phyloP scores from a whole-genome alignment of 1,140 invertebrate species.

The Pseudomyrmex dendroicus region DNA sequence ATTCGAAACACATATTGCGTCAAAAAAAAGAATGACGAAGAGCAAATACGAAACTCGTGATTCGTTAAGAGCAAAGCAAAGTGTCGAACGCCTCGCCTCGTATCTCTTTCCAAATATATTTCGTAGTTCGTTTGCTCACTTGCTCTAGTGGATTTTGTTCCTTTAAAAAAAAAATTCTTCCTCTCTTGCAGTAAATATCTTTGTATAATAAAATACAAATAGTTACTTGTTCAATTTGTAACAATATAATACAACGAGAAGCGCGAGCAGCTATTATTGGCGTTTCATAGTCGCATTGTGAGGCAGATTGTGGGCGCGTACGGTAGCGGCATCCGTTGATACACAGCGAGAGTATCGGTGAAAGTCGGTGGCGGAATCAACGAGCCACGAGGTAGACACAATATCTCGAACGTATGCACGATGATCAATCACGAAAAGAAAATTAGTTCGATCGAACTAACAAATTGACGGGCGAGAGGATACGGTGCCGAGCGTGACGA shows the following conservation, averaged over 20 bases:
- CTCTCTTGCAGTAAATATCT: too few species aligned
- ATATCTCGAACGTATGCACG: background rate
- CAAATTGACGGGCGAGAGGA: background rate
- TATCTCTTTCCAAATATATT: background rate
- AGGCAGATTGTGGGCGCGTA: background rate
- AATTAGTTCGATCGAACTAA: conserved; percentile 20
- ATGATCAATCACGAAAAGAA: conserved; percentile 34
- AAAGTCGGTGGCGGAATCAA: conserved; percentile 17
- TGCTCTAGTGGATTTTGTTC: background rate
- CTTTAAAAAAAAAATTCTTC: too few species aligned
- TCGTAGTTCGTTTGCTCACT: background rate
- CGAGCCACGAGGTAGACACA: background rate
- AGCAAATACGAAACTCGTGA: background rate
- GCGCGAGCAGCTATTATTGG: background rate
- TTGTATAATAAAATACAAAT: too few species aligned
- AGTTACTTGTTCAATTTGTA: background rate
- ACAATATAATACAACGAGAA: background rate
- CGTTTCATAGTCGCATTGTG: background rate
- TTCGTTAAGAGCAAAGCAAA: background rate
- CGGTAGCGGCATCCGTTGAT: background rate
- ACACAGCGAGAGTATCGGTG: conserved; percentile 13
- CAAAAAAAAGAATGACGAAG: background rate
- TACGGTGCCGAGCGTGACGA: background rate
- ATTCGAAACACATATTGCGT: background rate
- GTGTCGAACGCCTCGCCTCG: background rate